Conservation (phyloP, 2,888 invertebrate genomes). For the Diabrotica balteata region DNA sequence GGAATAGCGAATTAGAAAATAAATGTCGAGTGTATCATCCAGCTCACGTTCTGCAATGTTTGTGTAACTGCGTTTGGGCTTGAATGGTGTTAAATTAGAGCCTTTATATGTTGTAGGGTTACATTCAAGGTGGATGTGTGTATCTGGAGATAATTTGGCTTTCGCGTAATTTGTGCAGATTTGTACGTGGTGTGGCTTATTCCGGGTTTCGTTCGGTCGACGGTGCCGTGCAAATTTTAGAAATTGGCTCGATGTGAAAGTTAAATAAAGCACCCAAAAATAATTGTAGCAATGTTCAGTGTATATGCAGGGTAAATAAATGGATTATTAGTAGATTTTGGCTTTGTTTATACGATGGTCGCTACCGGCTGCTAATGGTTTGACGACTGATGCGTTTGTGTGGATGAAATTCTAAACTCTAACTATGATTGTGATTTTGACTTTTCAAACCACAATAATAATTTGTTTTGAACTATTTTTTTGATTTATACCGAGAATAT, state of each 20-base stretch:
- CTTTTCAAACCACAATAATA: no score
- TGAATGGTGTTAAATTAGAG: constrained; percentile 52
- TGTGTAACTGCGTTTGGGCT: constrained; percentile 43
- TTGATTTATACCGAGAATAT: no score
- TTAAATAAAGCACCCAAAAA: background rate
- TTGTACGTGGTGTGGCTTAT: constrained; percentile 13
- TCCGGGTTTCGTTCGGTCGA: background rate
- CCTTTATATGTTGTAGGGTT: constrained; percentile 36
- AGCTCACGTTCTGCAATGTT: constrained; percentile 47
- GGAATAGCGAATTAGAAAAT: constrained; percentile 10
- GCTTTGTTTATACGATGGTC: no score
- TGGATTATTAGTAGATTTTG: no score
- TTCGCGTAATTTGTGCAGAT: constrained; percentile 32
- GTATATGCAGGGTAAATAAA: no score
- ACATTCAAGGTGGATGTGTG: constrained; percentile 24
- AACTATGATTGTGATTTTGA: no score
- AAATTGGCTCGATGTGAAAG: constrained; percentile 2
- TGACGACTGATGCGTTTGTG: no score
- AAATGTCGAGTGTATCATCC: constrained; percentile 38
- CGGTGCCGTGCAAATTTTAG: constrained; percentile 5
- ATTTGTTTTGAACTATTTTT: no score
- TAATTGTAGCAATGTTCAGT: no score
- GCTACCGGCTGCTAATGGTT: no score
- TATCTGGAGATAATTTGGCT: constrained; percentile 40
- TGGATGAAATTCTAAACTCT: no score